A percentile compares a stretch with the other conserved stretches of the same genome.
Evolutionary conservation across 2,113 vertebrate genomes (phyloP).

Genomic region (Catharus fuscescens): DNA sequence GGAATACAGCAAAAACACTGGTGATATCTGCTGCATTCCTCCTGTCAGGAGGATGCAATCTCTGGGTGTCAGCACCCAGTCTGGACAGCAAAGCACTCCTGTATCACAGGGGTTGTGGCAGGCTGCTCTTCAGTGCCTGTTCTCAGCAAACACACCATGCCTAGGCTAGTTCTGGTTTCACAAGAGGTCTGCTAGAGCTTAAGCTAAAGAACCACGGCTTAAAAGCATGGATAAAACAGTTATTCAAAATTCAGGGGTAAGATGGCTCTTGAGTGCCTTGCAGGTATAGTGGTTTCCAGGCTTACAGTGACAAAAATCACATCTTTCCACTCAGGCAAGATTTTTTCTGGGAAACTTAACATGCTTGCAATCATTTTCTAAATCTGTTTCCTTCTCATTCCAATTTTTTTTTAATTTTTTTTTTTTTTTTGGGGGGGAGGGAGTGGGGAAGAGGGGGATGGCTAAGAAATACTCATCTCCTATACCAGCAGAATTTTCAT

Average conservation of each 20-base stretch:
- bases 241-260: background rate
- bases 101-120: fast-evolving
- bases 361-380: background rate
- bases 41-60: background rate
- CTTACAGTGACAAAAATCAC: background rate
- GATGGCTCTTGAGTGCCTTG: background rate
- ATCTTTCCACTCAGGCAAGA: background rate
- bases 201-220: background rate
- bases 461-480: background rate
- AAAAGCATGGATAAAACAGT: background rate
- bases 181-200: background rate
- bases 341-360: background rate
- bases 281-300: background rate
- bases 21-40: background rate
- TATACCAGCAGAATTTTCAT: background rate
- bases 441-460: background rate
- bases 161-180: background rate
- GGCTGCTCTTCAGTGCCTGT: background rate
- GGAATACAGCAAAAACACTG: background rate
- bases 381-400: background rate
- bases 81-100: background rate
- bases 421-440: background rate
- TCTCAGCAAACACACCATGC: background rate
- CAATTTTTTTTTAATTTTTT: background rate
- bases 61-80: background rate